Conservation (phyloP, 2,888 invertebrate species). For the Mongoloraphidia duomilia region DNA sequence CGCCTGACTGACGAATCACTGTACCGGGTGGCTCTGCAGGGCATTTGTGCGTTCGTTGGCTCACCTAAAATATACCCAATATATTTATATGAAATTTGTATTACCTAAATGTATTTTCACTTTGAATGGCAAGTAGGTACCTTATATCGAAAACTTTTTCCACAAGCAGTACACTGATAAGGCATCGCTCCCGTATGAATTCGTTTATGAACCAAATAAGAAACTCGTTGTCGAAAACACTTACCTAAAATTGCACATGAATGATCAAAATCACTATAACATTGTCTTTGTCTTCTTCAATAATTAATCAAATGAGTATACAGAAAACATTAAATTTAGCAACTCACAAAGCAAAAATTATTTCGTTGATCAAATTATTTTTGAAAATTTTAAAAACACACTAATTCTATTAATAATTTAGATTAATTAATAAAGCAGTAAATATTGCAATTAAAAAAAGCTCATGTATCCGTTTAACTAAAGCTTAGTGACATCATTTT, state of each 20-base stretch:
- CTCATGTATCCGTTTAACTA: no score
- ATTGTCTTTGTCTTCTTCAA: neutral
- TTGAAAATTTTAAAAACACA: no score
- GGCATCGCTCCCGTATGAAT: conserved; percentile 80
- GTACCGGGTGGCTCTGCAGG: conserved; percentile 44
- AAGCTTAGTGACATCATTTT: no score
- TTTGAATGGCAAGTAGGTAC: conserved; percentile 24
- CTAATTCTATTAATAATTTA: no score
- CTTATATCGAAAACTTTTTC: conserved; percentile 72
- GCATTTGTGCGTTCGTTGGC: conserved; percentile 72
- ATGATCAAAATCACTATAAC: neutral
- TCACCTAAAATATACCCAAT: conserved; percentile 38
- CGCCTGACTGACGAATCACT: conserved; percentile 33
- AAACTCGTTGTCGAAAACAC: conserved; percentile 73
- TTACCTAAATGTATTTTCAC: neutral
- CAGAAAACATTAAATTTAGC: no score
- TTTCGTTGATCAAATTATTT: no score
- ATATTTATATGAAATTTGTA: neutral
- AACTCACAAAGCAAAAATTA: no score
- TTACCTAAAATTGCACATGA: conserved; percentile 44
- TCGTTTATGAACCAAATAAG: conserved; percentile 68
- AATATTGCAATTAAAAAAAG: no score
- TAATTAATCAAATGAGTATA: no score
- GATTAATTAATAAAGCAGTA: no score
- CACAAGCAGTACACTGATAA: conserved; percentile 66